Conservation (phyloP, 2,113 vertebrate genomes). For the Tragelaphus scriptus region DNA sequence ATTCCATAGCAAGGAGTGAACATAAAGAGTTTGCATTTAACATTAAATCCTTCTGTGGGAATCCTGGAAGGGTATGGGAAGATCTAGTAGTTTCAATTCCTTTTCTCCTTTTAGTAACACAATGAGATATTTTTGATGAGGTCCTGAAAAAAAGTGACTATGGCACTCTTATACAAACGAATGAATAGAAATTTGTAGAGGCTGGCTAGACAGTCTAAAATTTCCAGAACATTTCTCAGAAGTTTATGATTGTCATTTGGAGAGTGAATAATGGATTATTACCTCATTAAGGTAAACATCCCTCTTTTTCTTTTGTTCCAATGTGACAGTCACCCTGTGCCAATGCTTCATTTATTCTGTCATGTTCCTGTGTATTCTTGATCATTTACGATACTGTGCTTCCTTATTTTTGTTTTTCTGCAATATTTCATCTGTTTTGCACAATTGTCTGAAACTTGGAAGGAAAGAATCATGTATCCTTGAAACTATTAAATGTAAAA, state of each 20-base stretch:
- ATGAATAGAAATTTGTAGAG: background rate
- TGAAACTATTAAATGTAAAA: background rate
- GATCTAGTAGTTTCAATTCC: background rate
- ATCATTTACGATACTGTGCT: background rate
- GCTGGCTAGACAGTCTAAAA: background rate
- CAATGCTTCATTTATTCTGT: conserved; percentile 33
- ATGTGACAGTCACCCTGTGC: background rate
- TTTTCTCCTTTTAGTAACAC: background rate
- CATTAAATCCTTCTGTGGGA: background rate
- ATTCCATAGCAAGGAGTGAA: background rate
- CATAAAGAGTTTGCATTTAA: background rate
- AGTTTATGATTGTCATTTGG: background rate
- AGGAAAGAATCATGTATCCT: rapidly evolving
- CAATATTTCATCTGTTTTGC: conserved; percentile 8
- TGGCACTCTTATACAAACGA: background rate
- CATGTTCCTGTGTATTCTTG: background rate
- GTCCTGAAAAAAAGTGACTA: background rate
- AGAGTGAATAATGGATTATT: conserved; percentile 31
- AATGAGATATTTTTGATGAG: background rate
- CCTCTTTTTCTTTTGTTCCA: conserved; percentile 10
- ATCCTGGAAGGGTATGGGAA: background rate
- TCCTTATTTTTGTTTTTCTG: background rate
- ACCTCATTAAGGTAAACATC: conserved; percentile 41
- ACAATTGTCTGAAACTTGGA: background rate
- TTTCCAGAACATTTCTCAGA: background rate